Evolutionary conservation across 2,797 vertebrate genomes (phyloP).

Genomic region (Aplochiton taeniatus): DNA sequence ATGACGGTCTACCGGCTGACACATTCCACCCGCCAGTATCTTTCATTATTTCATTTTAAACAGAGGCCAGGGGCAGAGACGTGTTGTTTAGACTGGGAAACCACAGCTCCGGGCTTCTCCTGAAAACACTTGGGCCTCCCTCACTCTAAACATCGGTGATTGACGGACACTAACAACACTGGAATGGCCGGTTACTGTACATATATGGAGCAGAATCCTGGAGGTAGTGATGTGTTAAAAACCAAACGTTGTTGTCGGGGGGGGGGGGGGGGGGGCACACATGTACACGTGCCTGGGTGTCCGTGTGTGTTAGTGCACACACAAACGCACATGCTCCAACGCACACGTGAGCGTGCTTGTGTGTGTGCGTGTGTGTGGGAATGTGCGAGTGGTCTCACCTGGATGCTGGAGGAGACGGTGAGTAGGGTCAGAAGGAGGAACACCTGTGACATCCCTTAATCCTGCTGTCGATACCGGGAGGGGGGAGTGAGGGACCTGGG

Average conservation of each 20-base stretch:
- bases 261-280: no score
- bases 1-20: conserved; percentile 4
- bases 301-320: background rate
- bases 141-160: conserved; percentile 19
- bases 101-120: conserved; percentile 25
- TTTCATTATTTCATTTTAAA: conserved; percentile 2
- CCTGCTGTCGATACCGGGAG: conserved; percentile 61
- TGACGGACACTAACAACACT: conserved; percentile 7
- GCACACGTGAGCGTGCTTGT: background rate
- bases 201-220: no score
- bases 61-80: conserved; percentile 2
- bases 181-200: background rate
- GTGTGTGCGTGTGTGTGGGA: background rate
- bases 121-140: conserved; percentile 5
- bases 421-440: conserved; percentile 73
- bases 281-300: background rate
- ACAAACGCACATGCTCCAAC: background rate
- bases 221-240: no score
- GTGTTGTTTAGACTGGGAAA: conserved; percentile 31
- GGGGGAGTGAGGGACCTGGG: conserved; percentile 59
- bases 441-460: conserved; percentile 83
- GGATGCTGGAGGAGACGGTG: conserved; percentile 71
- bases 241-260: no score
- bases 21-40: conserved; percentile 5
- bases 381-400: conserved; percentile 63